phyloP scores from a whole-genome alignment of 2,888 invertebrate species.

The Epinotia demarniana region DNA sequence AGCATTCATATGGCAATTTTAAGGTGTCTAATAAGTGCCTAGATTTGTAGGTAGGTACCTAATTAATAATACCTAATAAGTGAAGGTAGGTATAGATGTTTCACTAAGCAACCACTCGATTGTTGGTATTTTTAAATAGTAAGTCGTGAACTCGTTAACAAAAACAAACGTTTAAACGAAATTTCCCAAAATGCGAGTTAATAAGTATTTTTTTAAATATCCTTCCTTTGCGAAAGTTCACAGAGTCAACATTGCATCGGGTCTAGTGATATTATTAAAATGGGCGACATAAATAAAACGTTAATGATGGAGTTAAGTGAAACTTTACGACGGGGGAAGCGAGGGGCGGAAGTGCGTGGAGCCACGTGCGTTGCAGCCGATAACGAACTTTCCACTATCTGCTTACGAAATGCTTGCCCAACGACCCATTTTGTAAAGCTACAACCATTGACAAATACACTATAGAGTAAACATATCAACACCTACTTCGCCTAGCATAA shows the following conservation, averaged over 20 bases:
- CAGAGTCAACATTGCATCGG: constrained; percentile 36
- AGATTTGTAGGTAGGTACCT: too few relatives aligned
- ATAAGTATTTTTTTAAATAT: constrained; percentile 33
- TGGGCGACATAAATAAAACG: constrained; percentile 44
- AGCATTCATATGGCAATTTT: too few relatives aligned
- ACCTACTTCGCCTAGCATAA: too few relatives aligned
- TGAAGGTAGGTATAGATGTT: too few relatives aligned
- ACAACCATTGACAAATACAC: not conserved
- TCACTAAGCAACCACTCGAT: too few relatives aligned
- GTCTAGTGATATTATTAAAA: constrained; percentile 39
- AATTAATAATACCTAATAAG: too few relatives aligned
- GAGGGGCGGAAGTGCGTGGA: constrained; percentile 76
- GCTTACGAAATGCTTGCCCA: constrained; percentile 9
- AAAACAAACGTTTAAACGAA: not conserved
- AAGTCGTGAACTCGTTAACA: not conserved
- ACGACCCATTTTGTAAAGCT: not conserved
- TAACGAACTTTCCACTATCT: constrained; percentile 61
- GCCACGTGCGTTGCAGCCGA: constrained; percentile 75
- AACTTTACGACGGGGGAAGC: constrained; percentile 53
- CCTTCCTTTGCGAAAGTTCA: constrained; percentile 36
- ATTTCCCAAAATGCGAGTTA: constrained; percentile 18
- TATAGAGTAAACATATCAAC: too few relatives aligned
- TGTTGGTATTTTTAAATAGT: too few relatives aligned
- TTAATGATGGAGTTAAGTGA: constrained; percentile 45
- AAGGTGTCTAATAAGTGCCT: too few relatives aligned